Evolutionary conservation across 2,113 vertebrate species (phyloP).

Genomic region (Ammodramus savannarum): DNA sequence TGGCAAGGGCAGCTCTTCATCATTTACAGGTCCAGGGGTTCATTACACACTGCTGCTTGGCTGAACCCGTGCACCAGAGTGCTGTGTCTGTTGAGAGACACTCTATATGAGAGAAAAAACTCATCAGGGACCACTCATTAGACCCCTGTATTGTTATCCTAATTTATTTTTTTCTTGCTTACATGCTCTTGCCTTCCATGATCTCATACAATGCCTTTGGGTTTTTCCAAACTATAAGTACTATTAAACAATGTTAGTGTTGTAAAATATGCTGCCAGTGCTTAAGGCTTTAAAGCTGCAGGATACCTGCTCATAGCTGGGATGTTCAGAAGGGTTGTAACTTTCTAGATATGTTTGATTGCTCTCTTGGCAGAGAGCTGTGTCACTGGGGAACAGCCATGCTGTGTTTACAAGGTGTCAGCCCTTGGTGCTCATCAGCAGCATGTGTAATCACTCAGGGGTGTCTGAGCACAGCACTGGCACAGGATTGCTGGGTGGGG

Average conservation of each 20-base stretch:
- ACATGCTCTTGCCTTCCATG: rapidly evolving
- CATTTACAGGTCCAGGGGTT: not conserved
- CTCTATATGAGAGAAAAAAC: not conserved
- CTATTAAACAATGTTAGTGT: not conserved
- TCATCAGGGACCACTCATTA: not conserved
- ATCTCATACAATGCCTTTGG: not conserved
- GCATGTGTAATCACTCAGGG: not conserved
- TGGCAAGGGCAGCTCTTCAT: not conserved
- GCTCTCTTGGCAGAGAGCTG: not conserved
- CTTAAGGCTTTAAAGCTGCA: not conserved
- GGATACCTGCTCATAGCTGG: not conserved
- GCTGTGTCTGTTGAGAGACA: not conserved
- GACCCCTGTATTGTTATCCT: not conserved
- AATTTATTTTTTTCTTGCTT: not conserved
- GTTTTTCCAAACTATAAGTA: not conserved
- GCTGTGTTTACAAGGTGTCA: not conserved
- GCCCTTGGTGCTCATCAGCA: not conserved
- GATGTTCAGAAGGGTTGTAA: not conserved
- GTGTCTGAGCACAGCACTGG: not conserved
- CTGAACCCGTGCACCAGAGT: not conserved
- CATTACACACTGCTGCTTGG: not conserved
- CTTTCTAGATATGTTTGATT: not conserved
- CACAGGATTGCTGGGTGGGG: not conserved
- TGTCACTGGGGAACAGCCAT: not conserved
- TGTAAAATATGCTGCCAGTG: not conserved